Evolutionary conservation across 2,888 invertebrate species (phyloP).

Genomic region (Synanthedon myopaeformis): DNA sequence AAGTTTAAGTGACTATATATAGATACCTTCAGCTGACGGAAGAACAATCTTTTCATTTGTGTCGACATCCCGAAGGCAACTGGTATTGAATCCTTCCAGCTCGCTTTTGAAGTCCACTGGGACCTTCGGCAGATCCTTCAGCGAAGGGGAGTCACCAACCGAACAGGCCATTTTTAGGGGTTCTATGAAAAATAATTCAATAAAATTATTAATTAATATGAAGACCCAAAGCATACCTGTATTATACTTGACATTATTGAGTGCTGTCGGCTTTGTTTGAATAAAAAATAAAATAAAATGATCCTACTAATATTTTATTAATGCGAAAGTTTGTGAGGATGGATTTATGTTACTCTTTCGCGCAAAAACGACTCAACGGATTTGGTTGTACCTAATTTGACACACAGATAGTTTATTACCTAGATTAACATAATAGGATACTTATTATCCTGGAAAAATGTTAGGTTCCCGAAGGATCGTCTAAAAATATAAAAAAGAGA

Average conservation of each 20-base stretch:
- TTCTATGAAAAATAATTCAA: slow-evolving; percentile 22
- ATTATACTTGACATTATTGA: background rate
- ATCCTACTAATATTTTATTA: no score
- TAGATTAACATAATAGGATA: no score
- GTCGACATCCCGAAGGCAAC: slow-evolving; percentile 87
- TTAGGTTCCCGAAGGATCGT: no score
- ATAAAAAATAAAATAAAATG: no score
- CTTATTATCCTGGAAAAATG: no score
- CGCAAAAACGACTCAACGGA: no score
- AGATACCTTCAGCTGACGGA: slow-evolving; percentile 96
- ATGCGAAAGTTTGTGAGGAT: no score
- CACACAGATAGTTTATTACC: no score
- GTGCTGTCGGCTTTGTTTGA: no score
- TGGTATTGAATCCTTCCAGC: slow-evolving; percentile 90
- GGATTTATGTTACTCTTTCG: no score
- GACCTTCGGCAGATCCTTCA: slow-evolving; percentile 93
- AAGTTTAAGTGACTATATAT: background rate
- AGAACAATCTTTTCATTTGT: slow-evolving; percentile 93
- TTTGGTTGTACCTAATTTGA: no score
- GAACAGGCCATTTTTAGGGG: slow-evolving; percentile 68
- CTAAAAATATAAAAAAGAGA: no score
- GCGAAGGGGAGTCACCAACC: slow-evolving; percentile 75
- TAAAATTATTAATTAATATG: background rate
- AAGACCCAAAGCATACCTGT: background rate
- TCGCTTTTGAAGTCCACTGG: slow-evolving; percentile 90